Conservation (phyloP, 2,888 invertebrate species). For the Stomorhina lunata region DNA sequence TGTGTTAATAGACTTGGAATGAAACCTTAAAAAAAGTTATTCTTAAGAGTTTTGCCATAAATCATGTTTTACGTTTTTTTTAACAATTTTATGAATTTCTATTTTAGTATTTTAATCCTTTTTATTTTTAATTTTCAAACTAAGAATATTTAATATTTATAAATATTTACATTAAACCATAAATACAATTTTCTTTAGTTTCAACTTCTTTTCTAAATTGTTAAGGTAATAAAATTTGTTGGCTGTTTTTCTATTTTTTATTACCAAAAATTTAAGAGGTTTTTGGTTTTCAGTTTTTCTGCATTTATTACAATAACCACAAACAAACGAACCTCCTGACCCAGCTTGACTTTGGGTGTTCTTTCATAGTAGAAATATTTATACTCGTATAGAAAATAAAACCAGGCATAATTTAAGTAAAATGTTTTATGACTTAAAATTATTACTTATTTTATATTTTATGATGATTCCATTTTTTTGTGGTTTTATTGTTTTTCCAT, state of each 20-base stretch:
- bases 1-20: no score
- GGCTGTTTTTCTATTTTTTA: constrained; percentile 41
- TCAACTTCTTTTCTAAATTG: constrained; percentile 14
- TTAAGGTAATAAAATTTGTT: constrained; percentile 55
- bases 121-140: no score
- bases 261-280: constrained; percentile 55
- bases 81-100: no score
- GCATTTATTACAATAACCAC: constrained; percentile 12
- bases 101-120: no score
- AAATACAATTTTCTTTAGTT: constrained; percentile 32
- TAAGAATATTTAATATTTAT: not conserved
- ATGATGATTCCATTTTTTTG: constrained; percentile 51
- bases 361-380: no score
- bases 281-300: constrained; percentile 10
- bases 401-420: not conserved
- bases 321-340: constrained; percentile 3
- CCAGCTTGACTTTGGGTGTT: constrained; percentile 31
- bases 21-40: no score
- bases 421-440: constrained; percentile 58
- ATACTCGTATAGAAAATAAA: not conserved
- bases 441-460: constrained; percentile 55
- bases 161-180: constrained; percentile 1
- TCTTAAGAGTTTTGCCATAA: no score
- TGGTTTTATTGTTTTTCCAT: constrained; percentile 64
- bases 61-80: no score